phyloP scores from a whole-genome alignment of 2,797 vertebrate species.

The Hafferia zeledoni region DNA sequence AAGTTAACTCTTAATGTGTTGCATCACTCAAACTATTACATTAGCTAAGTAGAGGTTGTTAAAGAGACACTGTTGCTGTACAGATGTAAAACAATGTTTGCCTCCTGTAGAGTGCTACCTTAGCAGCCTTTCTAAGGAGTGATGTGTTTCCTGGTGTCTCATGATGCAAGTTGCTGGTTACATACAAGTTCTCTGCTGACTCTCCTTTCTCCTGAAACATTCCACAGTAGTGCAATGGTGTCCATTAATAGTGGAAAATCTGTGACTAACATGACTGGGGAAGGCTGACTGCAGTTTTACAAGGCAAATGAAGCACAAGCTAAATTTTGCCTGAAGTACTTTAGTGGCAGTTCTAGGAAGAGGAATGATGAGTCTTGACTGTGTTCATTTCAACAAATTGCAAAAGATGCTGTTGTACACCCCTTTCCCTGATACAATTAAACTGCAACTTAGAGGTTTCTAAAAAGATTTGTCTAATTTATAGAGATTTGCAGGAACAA shows the following conservation, averaged over 20 bases:
- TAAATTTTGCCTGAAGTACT: neutral
- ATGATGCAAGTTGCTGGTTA: neutral
- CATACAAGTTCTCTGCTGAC: neutral
- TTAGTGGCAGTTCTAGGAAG: neutral
- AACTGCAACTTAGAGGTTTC: neutral
- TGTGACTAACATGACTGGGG: no score
- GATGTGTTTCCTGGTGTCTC: neutral
- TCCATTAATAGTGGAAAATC: neutral
- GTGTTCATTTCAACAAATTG: neutral
- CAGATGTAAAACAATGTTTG: neutral
- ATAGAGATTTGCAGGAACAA: neutral
- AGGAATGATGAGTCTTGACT: neutral
- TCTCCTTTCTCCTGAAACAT: neutral
- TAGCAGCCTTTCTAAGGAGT: neutral
- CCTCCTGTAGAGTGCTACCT: neutral
- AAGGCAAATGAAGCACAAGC: neutral
- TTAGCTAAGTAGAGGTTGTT: neutral
- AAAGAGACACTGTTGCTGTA: neutral
- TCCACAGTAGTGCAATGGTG: neutral
- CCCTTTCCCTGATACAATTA: neutral
- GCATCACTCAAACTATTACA: neutral
- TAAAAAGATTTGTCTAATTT: neutral
- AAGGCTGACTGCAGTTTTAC: neutral
- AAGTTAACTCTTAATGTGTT: neutral
- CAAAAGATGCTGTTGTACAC: neutral